These are phyloP conservation scores for Cheirogaleus major DNA, from an alignment of 2,797 vertebrate genomes.

Conservation along the genomic window DNA sequence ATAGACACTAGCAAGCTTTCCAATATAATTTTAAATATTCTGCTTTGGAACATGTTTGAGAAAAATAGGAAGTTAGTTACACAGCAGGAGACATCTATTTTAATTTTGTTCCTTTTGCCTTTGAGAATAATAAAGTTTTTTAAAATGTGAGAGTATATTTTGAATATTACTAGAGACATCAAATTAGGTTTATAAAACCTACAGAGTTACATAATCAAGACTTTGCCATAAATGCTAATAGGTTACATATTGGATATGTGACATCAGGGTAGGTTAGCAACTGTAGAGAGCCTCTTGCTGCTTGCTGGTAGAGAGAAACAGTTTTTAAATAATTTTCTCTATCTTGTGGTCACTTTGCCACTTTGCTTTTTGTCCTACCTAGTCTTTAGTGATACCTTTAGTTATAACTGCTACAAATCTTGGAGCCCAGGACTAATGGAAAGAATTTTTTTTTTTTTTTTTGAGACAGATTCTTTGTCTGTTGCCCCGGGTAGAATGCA, in stretches of 20 bases:
- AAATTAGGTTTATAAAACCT: background rate
- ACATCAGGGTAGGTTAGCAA: background rate
- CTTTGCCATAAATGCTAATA: background rate
- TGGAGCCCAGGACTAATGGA: background rate
- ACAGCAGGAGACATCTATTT: background rate
- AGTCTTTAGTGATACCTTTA: background rate
- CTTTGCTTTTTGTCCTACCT: background rate
- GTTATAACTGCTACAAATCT: slow-evolving; percentile 21
- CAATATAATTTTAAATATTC: slow-evolving; percentile 13
- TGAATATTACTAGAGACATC: slow-evolving; percentile 37
- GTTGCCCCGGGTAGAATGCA: no score
- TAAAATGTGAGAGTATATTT: slow-evolving; percentile 5
- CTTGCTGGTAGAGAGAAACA: background rate
- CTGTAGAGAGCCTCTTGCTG: background rate
- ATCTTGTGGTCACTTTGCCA: slow-evolving; percentile 8
- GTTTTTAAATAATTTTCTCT: slow-evolving; percentile 58
- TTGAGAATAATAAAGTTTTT: slow-evolving; percentile 48
- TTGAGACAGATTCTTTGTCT: no score
- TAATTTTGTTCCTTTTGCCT: slow-evolving; percentile 44
- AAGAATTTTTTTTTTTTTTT: background rate
- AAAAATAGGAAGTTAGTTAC: slow-evolving; percentile 51
- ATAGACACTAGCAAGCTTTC: background rate
- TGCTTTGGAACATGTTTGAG: slow-evolving; percentile 6
- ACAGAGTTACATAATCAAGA: background rate
- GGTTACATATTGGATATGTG: slow-evolving; percentile 34